These are phyloP conservation scores for Dissostichus mawsoni DNA, from an alignment of 2,113 vertebrate species.

Conservation along the genomic window DNA sequence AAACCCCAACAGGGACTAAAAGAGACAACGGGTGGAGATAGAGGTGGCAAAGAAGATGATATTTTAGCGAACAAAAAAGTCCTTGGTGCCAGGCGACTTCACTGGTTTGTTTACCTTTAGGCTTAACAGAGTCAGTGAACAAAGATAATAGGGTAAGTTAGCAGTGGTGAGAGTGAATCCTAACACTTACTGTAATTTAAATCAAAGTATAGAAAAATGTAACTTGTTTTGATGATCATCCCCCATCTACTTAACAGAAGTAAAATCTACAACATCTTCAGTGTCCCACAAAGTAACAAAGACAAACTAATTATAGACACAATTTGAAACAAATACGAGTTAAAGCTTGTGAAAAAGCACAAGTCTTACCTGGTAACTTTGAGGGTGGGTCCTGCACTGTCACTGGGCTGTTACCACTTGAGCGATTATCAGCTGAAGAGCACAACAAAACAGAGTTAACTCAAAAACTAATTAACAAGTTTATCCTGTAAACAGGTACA, in stretches of 20 bases:
- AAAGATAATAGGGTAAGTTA: not conserved
- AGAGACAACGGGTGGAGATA: not conserved
- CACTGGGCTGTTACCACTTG: constrained; percentile 89
- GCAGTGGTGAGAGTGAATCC: not conserved
- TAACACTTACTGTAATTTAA: not conserved
- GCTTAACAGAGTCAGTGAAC: not conserved
- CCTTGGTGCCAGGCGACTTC: not conserved
- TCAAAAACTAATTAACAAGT: not conserved
- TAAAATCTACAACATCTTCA: not conserved
- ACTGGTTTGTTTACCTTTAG: not conserved
- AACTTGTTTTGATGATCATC: not conserved
- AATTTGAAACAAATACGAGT: not conserved
- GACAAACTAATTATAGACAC: not conserved
- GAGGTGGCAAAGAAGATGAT: not conserved
- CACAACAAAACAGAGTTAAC: constrained; percentile 29
- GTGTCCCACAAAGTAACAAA: not conserved
- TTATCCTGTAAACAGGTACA: not conserved
- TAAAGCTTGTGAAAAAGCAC: not conserved
- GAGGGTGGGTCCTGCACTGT: constrained; percentile 90
- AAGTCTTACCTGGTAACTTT: constrained; percentile 86
- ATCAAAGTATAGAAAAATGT: not conserved
- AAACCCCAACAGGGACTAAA: constrained; percentile 93
- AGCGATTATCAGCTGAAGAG: constrained; percentile 91
- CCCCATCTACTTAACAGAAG: not conserved
- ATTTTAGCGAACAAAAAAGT: not conserved